phyloP scores from a whole-genome alignment of 2,888 invertebrate genomes.

The Plagodis pulveraria region DNA sequence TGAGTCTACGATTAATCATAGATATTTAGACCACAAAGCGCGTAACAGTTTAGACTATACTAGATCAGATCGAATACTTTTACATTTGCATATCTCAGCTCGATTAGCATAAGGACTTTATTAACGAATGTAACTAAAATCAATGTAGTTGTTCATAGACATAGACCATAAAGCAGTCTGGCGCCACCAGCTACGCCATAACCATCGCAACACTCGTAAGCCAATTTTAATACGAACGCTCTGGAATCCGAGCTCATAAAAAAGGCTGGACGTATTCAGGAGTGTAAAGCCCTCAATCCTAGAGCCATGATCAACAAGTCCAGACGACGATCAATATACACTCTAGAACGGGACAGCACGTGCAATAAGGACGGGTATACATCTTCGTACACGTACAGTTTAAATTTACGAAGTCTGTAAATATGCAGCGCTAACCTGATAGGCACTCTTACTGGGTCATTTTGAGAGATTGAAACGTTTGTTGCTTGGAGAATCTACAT shows the following conservation, averaged over 20 bases:
- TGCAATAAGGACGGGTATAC: conserved; percentile 56
- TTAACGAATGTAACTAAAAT: conserved; percentile 1
- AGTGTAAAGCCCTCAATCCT: conserved; percentile 53
- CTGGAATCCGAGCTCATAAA: conserved; percentile 21
- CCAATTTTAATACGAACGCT: conserved; percentile 22
- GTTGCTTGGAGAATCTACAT: background rate
- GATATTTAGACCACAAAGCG: no score
- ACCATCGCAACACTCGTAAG: conserved; percentile 15
- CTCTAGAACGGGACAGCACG: conserved; percentile 60
- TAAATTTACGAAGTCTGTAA: conserved; percentile 32
- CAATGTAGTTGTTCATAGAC: conserved; percentile 7
- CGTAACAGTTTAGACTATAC: no score
- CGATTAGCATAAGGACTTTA: background rate
- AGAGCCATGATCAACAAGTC: conserved; percentile 79
- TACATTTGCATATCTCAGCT: background rate
- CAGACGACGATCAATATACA: conserved; percentile 81
- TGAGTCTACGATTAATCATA: no score
- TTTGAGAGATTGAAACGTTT: conserved; percentile 9
- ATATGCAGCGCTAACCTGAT: conserved; percentile 28
- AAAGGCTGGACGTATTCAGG: conserved; percentile 47
- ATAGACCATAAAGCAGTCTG: conserved; percentile 23
- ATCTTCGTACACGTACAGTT: conserved; percentile 40
- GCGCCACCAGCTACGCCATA: conserved; percentile 26
- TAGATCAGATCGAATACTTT: no score
- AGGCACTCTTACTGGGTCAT: conserved; percentile 23